Evolutionary conservation across 2,113 vertebrate species (phyloP).

Genomic region (Misgurnus mizolepis): DNA sequence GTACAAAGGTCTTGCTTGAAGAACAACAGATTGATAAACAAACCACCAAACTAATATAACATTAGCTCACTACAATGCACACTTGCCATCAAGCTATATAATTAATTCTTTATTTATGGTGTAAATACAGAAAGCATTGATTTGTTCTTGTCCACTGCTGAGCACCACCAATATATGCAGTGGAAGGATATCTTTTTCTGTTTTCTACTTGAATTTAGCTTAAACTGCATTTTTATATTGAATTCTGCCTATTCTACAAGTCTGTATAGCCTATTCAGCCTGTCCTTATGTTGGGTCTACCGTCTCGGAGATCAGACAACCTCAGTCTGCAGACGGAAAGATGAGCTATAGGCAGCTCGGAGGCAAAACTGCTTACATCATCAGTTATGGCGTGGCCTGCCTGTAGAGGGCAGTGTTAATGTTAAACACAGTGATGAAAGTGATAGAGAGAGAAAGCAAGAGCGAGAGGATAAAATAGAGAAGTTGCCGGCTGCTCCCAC

Average conservation of each 20-base stretch:
- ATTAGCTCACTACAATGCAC: conserved; percentile 28
- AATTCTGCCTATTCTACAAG: conserved; percentile 23
- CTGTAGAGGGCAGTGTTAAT: conserved; percentile 80
- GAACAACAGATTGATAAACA: conserved; percentile 37
- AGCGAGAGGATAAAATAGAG: neutral
- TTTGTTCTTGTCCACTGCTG: conserved; percentile 1
- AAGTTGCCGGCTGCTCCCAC: conserved; percentile 65
- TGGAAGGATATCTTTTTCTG: conserved; percentile 27
- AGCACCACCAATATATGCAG: conserved; percentile 32
- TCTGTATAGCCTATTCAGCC: conserved; percentile 19
- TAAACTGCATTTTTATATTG: conserved; percentile 9
- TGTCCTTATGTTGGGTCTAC: conserved; percentile 23
- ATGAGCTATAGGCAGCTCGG: conserved; percentile 63
- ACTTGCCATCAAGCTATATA: conserved; percentile 6
- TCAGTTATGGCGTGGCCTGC: conserved; percentile 67
- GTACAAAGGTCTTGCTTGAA: conserved; percentile 3
- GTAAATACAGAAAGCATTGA: conserved; percentile 28
- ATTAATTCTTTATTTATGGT: conserved; percentile 37
- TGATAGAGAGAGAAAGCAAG: conserved; percentile 4
- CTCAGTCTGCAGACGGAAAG: conserved; percentile 12
- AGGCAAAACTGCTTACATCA: conserved; percentile 74
- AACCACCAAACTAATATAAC: neutral
- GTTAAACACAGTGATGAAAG: conserved; percentile 35
- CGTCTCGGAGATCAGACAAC: conserved; percentile 8
- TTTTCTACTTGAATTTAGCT: conserved; percentile 40